Percentiles rank a stretch among this genome's conserved stretches.
phyloP scores from a whole-genome alignment of 2,888 invertebrate species.

The Mycalesis mineus region DNA sequence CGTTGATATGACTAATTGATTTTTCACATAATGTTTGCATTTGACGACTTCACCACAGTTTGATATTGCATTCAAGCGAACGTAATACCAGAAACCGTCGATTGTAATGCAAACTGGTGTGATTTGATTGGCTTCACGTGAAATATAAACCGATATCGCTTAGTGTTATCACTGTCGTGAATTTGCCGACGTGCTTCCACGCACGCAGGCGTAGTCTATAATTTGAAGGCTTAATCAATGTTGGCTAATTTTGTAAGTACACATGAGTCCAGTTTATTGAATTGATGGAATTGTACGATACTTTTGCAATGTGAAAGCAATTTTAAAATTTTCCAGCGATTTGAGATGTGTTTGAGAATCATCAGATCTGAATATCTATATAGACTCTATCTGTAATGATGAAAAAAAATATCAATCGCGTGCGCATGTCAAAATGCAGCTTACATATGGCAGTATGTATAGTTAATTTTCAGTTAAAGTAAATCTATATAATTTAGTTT shows the following conservation, averaged over 20 bases:
- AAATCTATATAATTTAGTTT: no score
- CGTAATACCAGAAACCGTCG: not conserved
- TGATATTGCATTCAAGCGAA: not conserved
- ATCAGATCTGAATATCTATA: no score
- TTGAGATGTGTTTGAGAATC: not conserved
- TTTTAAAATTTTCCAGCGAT: no score
- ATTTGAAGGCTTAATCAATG: conserved; percentile 13
- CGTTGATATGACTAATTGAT: not conserved
- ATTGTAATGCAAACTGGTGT: not conserved
- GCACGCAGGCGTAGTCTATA: conserved; percentile 34
- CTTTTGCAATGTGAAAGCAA: no score
- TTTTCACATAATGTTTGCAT: not conserved
- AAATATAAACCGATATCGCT: conserved; percentile 7
- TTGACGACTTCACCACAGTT: not conserved
- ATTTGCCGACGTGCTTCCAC: conserved; percentile 39
- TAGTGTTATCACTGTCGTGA: conserved; percentile 14
- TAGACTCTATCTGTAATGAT: no score
- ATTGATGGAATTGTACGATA: not conserved
- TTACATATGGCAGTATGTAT: no score
- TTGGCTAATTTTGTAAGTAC: conserved; percentile 1
- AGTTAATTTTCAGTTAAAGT: no score
- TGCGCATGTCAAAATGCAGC: no score
- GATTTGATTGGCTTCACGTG: conserved; percentile 20
- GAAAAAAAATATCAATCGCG: no score
- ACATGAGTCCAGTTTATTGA: not conserved